These are phyloP conservation scores for Eurosta solidaginis DNA, from an alignment of 1,140 invertebrate genomes.

Conservation along the genomic window DNA sequence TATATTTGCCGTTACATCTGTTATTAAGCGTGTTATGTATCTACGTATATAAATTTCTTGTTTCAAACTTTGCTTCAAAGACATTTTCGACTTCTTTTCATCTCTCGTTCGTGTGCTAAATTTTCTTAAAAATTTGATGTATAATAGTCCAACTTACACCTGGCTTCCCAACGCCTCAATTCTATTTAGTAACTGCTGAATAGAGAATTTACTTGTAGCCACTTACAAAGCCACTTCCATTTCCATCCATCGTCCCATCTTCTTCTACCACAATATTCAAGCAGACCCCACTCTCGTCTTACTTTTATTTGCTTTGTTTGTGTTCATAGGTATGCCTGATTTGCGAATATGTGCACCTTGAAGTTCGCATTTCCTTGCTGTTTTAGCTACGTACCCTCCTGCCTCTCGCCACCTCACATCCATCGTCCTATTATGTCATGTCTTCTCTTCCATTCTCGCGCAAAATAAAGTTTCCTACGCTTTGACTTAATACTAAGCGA, in stretches of 20 bases:
- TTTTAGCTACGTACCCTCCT: not conserved
- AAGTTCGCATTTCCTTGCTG: not conserved
- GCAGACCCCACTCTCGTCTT: not conserved
- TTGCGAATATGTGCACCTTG: slow-evolving; percentile 22
- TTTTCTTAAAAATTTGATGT: slow-evolving; percentile 7
- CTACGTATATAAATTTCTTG: not conserved
- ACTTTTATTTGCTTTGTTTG: not conserved
- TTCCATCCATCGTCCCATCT: not conserved
- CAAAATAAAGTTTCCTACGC: slow-evolving; percentile 21
- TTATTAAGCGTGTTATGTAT: not conserved
- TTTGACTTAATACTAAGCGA: slow-evolving; percentile 15
- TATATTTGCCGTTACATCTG: not conserved
- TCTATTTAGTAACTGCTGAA: not conserved
- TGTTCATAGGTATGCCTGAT: not conserved
- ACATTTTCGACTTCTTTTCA: not conserved
- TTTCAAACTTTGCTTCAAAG: not conserved
- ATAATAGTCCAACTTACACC: not conserved
- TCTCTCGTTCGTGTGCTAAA: not conserved
- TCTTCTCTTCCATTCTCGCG: not conserved
- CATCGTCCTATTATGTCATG: not conserved
- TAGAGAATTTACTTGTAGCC: not conserved
- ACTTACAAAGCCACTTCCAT: not conserved
- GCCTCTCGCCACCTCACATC: not conserved
- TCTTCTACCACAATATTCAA: not conserved
- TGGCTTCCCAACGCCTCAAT: not conserved